Base-by-base conservation (phyloP, 2,888 invertebrate genomes). In the Aproaerema taeniolella region DNA sequence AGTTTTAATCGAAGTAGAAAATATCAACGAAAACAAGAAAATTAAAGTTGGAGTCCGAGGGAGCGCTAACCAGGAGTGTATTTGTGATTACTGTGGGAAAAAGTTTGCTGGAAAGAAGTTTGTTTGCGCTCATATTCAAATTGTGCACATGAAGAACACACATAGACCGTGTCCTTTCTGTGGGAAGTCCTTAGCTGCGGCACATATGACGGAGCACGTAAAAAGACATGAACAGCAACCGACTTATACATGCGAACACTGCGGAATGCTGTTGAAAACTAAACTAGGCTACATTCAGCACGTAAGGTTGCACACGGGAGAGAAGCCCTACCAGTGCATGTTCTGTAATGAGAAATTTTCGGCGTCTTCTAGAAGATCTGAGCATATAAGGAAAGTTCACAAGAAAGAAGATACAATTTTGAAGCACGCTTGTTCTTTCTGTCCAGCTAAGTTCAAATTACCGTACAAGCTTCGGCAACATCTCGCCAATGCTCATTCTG, bases 41-140 rank as follows among this genome's bases (percentile, higher is more conserved):
- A 49, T 75, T 0, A 69, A 62, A 52, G 77, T 77, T 1, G 80
- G 82, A 0, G 42, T 72, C 28, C 55, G 76, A 13, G 82, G 82
- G 0, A 73, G 79, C 6, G 54, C 65, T 0, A 50, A 67, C 3
- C 64, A 55, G 0, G 67, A 72, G 51, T 80, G 80, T 36, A 61
- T 74, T 6, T 85, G 85, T 12, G 78, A 83, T 42, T 73, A 81
- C 36, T 85, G 85, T 25, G 65, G 70, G 0, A 85, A 83, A 40
- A 75, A 53, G 7, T 82, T 78, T 40, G 64, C 73, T 0, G 74
- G 69, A 0, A 83, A 79, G 46, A 80, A 71, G 20, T 78, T 72
- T 36, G 61, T 85, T 0, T 55, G 63, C 0, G 75, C 83, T 1
- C 85, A 85, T 16, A 83, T 85, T n/a, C 74, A 79, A 47, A 81